phyloP scores from a whole-genome alignment of 2,113 vertebrate genomes.

The Rhagologus leucostigma region DNA sequence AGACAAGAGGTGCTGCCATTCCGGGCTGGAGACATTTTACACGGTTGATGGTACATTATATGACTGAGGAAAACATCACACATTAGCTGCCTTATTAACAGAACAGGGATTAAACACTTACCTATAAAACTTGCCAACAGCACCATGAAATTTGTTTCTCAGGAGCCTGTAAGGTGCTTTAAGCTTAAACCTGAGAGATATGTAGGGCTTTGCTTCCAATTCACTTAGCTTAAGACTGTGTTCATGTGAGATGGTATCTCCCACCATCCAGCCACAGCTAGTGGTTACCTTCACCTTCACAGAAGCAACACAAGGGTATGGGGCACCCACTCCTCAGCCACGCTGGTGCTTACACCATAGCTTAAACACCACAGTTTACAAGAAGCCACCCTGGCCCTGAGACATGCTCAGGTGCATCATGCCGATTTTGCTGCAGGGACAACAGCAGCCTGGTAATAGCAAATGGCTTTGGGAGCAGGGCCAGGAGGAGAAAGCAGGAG shows the following conservation, averaged over 20 bases:
- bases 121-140: background rate
- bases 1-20: background rate
- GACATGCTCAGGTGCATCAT: background rate
- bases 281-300: background rate
- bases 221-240: background rate
- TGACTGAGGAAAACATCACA: background rate
- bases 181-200: background rate
- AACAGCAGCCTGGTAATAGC: background rate
- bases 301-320: background rate
- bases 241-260: background rate
- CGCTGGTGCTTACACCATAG: fast-evolving
- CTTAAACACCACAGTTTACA: background rate
- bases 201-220: background rate
- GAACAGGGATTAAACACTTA: background rate
- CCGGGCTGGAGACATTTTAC: background rate
- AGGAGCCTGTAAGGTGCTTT: background rate
- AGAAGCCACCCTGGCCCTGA: background rate
- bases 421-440: background rate
- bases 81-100: background rate
- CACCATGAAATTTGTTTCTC: background rate
- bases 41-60: background rate
- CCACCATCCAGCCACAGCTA: background rate
- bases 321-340: background rate
- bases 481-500: background rate
- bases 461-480: background rate